Conservation (phyloP, 2,797 vertebrate genomes). For the Sardinella longiceps region DNA sequence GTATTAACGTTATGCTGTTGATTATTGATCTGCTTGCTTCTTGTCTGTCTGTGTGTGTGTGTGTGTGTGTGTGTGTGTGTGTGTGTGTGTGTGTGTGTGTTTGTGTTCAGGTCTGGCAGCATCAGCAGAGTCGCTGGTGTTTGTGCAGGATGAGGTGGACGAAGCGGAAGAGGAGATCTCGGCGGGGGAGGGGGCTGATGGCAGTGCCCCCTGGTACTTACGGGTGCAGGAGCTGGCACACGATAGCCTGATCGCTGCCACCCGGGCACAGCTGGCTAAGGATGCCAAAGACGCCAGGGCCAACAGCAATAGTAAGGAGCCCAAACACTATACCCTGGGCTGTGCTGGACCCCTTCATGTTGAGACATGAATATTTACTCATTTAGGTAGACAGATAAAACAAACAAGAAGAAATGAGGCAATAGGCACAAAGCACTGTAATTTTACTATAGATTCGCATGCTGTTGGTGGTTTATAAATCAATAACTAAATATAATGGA, state of each 20-base stretch:
- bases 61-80: background rate
- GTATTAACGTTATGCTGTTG: no score
- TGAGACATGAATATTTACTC: no score
- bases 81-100: background rate
- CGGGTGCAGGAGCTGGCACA: conserved; percentile 97
- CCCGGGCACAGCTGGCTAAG: conserved; percentile 92
- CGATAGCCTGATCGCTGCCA: conserved; percentile 97
- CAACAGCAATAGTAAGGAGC: conserved; percentile 79
- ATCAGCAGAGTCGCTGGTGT: conserved; percentile 92
- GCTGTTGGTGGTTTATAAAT: no score
- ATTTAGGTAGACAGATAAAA: no score
- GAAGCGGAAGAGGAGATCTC: conserved; percentile 88
- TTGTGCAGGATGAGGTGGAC: conserved; percentile 87
- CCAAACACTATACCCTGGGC: background rate
- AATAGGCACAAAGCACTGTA: no score
- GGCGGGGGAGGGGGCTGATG: conserved; percentile 85
- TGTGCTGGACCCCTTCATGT: no score
- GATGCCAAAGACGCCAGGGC: conserved; percentile 91
- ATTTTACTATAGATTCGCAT: no score
- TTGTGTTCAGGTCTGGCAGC: conserved; percentile 81
- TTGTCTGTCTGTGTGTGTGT: conserved; percentile 25
- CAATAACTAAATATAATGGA: no score
- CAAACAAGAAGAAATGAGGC: no score
- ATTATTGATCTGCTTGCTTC: no score
- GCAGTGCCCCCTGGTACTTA: conserved; percentile 94